Conservation (phyloP, 2,888 invertebrate genomes). For the Lordiphosa fenestrarum region DNA sequence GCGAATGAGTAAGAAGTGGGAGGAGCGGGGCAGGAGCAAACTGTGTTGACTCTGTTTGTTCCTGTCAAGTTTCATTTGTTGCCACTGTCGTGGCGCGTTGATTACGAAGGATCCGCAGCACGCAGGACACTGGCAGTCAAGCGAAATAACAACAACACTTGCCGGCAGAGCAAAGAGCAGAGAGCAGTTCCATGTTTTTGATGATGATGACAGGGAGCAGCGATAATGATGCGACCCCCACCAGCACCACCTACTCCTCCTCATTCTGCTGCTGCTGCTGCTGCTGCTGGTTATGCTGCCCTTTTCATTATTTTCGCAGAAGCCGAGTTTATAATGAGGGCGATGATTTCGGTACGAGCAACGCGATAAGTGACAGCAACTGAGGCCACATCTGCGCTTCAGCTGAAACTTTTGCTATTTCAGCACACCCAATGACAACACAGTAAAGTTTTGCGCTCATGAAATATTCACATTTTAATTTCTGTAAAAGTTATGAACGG, state of each 20-base stretch:
- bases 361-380: constrained; percentile 41
- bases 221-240: constrained; percentile 46
- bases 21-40: constrained; percentile 1
- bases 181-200: constrained; percentile 45
- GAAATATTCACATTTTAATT: too few species aligned
- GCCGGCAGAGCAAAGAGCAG: constrained; percentile 28
- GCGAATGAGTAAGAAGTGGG: constrained; percentile 5
- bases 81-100: constrained; percentile 14
- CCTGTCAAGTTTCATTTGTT: constrained; percentile 11
- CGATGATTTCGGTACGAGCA: constrained; percentile 48
- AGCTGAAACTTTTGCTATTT: constrained; percentile 13
- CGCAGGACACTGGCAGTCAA: constrained; percentile 50
- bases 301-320: constrained; percentile 45
- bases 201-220: constrained; percentile 63
- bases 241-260: background rate
- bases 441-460: too few species aligned
- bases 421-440: too few species aligned
- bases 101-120: constrained; percentile 5
- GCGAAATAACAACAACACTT: constrained; percentile 53
- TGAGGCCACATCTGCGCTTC: constrained; percentile 5
- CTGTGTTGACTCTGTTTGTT: background rate
- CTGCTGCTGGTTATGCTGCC: constrained; percentile 18
- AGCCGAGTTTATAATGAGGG: constrained; percentile 66
- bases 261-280: too few species aligned
- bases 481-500: too few species aligned